Evolutionary conservation across 1,140 invertebrate genomes (phyloP), one percentile per base, ranked within the genome.

Genomic region (Tetramorium simillimum): DNA sequence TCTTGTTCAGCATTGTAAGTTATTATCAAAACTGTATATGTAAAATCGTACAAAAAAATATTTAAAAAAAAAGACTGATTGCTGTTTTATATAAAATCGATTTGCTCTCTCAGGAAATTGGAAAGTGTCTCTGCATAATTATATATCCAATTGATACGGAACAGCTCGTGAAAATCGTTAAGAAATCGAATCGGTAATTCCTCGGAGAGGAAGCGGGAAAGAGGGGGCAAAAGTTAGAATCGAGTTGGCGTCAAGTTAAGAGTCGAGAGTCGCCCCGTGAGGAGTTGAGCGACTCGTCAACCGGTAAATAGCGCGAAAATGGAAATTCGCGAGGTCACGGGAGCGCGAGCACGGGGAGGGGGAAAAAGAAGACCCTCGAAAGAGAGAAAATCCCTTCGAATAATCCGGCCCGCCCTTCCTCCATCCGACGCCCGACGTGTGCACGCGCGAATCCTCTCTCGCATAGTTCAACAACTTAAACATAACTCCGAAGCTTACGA

Each of bases 401-500:
- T 93, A 94, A 94, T 94, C 93, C 93, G 87, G 24, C 28, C 46
- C 85, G 49, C 78, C 60, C 80, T 51, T 69, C 69, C 72, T 67
- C 86, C 43, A 10, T 43, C 72, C 28, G 37, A 10, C 21, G 40
- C 18, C 51, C 46, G 51, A 53, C 51, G 73, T 87, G 73, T 90
- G 60, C 89, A 58, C 77, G 58, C 88, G 89, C 88, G 89, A 85
- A 88, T 88, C 24, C 78, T 89, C 88, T 92, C 92, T 93, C 91
- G 82, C 93, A 91, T 93, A 93, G 93, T 93, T 93, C 92, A 94
- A 94, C 94, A 94, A 95, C 94, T 95, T 94, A 95, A 95, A 94
- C 94, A 94, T 94, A 95, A 95, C 94, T 95, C 93, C 86, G 90
- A 93, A 94, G 94, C 94, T 94, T 95, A 93, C 91, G 90, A 91